Percentiles rank a stretch among this genome's conserved stretches.
Evolutionary conservation across 1,140 invertebrate genomes (phyloP).

Genomic region (Micrasema longulum): DNA sequence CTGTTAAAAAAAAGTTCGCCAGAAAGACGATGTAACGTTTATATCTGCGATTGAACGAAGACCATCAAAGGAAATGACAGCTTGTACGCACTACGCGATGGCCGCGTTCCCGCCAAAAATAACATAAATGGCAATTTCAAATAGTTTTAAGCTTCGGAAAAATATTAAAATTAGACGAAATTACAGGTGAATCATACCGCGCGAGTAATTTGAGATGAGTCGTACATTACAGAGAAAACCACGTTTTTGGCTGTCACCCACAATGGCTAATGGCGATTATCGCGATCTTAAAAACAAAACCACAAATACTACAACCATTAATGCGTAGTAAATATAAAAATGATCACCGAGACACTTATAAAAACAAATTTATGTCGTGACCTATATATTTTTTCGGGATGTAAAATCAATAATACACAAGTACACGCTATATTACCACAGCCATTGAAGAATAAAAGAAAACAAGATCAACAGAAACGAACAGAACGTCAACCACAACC

Average conservation of each 20-base stretch:
- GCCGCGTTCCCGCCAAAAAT: constrained; percentile 48
- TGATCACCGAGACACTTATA: constrained; percentile 2
- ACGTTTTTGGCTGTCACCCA: constrained; percentile 49
- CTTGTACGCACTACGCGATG: constrained; percentile 33
- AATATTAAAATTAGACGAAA: constrained; percentile 26
- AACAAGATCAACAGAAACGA: constrained; percentile 47
- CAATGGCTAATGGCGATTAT: constrained; percentile 49
- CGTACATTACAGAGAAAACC: constrained; percentile 39
- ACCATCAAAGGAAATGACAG: constrained; percentile 36
- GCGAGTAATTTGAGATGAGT: constrained; percentile 1
- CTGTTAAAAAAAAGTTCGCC: background rate
- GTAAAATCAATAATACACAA: constrained; percentile 46
- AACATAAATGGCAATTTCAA: constrained; percentile 43
- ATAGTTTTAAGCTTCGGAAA: background rate
- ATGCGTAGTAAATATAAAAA: constrained; percentile 20
- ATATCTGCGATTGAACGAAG: background rate
- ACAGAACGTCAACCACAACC: constrained; percentile 45
- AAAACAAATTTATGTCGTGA: background rate
- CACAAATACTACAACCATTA: constrained; percentile 26
- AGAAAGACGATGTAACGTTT: constrained; percentile 4
- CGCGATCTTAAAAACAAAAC: constrained; percentile 33
- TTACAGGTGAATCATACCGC: constrained; percentile 5
- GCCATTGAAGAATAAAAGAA: constrained; percentile 50
- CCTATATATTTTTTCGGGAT: constrained; percentile 27
- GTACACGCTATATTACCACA: constrained; percentile 40